Base-by-base conservation (phyloP, 2,888 invertebrate genomes). In the Pollenia amentaria region DNA sequence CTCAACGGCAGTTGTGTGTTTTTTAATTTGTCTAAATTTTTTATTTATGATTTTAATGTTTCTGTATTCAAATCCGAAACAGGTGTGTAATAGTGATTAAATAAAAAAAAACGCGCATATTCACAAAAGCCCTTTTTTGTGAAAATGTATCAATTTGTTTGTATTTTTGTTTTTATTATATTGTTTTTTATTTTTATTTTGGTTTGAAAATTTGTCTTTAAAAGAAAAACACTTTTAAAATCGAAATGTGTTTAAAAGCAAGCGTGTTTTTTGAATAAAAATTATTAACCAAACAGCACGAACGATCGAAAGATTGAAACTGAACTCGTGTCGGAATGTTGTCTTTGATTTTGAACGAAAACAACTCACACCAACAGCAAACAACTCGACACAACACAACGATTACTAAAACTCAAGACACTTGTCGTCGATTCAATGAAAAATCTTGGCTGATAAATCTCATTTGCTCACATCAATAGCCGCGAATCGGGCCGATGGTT, bases 281-380 rank as follows among this genome's bases (percentile, higher is more conserved):
- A 38, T 60, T 79, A 29, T 65, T 73, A 79, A 70, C 29, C 82
- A 84, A 88, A 85, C 88, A 89, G 82, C 89, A 88, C 89, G 89
- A 88, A 84, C 88, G 89, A 89, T 89, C 88, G 89, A 87, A 89
- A 89, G 89, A 89, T 89, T 90, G 85, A 88, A 89, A 90, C 90
- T 89, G 90, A 81, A 75, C 88, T 88, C 84, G 87, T 86, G 86
- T 60, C 82, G 80, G 78, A 85, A 84, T 83, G 81, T 77, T 87
- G 86, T 79, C 85, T 88, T 88, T 84, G 85, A 88, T 88, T 88
- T 86, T 88, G 87, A 88, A 84, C 80, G 72, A 77, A 85, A 85
- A 51, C 46, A 78, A 70, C 38, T 62, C n/a, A 83, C 21, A 57
- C 38, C 70, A 46, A 46, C 42, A 76, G 44, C 57, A 21, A 53